Conservation (phyloP, 2,797 vertebrate genomes). For the Thalassophryne amazonica region DNA sequence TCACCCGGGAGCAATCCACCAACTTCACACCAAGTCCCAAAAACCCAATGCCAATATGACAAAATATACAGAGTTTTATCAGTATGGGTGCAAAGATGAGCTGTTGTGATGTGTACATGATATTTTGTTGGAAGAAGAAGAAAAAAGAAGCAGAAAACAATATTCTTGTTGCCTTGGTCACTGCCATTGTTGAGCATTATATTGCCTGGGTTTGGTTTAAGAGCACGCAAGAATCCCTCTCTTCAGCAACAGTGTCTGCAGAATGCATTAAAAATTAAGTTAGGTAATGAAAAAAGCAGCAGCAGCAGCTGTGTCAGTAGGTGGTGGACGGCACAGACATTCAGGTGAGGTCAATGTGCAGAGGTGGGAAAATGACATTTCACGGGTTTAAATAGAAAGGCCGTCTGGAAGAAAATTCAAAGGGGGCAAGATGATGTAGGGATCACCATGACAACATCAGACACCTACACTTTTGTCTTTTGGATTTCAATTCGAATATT, state of each 20-base stretch:
- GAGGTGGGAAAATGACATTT: conserved; percentile 8
- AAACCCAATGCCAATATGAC: too few species aligned
- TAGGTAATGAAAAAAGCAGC: conserved; percentile 18
- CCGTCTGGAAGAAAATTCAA: background rate
- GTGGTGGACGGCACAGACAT: background rate
- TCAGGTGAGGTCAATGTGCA: conserved; percentile 16
- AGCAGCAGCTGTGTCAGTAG: conserved; percentile 14
- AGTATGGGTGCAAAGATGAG: too few species aligned
- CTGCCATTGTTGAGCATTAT: too few species aligned
- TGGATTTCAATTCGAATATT: conserved; percentile 6
- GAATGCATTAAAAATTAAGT: conserved; percentile 1
- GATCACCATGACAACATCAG: conserved; percentile 32
- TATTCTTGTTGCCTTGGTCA: too few species aligned
- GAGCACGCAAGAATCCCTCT: background rate
- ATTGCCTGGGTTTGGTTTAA: too few species aligned
- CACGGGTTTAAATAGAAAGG: background rate
- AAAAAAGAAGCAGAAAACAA: too few species aligned
- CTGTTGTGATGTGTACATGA: too few species aligned
- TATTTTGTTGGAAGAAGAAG: too few species aligned
- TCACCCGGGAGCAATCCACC: too few species aligned
- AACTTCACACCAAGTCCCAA: too few species aligned
- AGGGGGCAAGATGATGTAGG: background rate
- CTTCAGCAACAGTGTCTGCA: background rate
- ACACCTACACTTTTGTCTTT: conserved; percentile 28
- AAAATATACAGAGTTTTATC: too few species aligned